Conservation (phyloP, 2,797 vertebrate genomes). For the Eospalax fontanierii region DNA sequence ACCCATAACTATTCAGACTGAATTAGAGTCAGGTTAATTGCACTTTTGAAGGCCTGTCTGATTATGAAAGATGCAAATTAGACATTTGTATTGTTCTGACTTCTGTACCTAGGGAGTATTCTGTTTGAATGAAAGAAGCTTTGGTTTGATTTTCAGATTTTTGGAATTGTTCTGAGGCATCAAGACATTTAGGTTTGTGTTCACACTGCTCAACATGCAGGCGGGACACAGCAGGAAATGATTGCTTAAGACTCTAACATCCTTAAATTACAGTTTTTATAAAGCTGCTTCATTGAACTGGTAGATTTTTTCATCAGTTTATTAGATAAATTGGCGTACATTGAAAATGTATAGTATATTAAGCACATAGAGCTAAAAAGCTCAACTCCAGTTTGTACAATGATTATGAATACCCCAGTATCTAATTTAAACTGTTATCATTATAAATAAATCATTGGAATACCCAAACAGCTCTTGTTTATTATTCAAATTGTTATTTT, state of each 20-base stretch:
- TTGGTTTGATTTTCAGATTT: slow-evolving; percentile 73
- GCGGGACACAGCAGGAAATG: slow-evolving; percentile 81
- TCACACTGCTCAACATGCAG: slow-evolving; percentile 65
- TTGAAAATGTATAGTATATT: slow-evolving; percentile 79
- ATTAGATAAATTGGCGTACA: slow-evolving; percentile 82
- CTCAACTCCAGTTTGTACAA: slow-evolving; percentile 76
- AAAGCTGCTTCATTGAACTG: slow-evolving; percentile 82
- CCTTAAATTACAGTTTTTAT: slow-evolving; percentile 85
- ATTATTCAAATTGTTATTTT: slow-evolving; percentile 87
- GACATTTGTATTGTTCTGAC: slow-evolving; percentile 84
- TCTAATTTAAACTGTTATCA: slow-evolving; percentile 85
- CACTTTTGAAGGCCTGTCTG: slow-evolving; percentile 67
- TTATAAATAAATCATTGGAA: slow-evolving; percentile 85
- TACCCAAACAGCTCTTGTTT: slow-evolving; percentile 81
- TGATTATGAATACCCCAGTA: slow-evolving; percentile 84
- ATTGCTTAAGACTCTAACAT: slow-evolving; percentile 82
- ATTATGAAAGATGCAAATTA: slow-evolving; percentile 84
- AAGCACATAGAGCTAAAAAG: slow-evolving; percentile 82
- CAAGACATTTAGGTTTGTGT: slow-evolving; percentile 75
- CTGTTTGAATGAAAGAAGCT: slow-evolving; percentile 80
- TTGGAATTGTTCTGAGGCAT: slow-evolving; percentile 76
- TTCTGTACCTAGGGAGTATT: slow-evolving; percentile 77
- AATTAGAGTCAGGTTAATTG: slow-evolving; percentile 74
- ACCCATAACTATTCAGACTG: slow-evolving; percentile 51
- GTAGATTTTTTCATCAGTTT: slow-evolving; percentile 80